phyloP scores from a whole-genome alignment of 2,797 vertebrate species.

The Prunella strophiata region DNA sequence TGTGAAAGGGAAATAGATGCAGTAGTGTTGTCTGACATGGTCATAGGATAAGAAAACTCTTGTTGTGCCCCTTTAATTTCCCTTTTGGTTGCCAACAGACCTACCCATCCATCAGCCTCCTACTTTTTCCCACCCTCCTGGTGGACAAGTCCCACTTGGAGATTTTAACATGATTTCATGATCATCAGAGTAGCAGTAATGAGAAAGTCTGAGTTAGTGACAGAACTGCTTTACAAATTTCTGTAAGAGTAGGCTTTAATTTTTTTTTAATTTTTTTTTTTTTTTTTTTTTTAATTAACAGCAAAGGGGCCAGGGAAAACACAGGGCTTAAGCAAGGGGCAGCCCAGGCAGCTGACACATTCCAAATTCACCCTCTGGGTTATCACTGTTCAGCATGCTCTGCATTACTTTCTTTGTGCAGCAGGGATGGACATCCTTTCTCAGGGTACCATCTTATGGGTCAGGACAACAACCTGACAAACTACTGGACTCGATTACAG shows the following conservation, averaged over 20 bases:
- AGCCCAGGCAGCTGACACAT: not conserved
- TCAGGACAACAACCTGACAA: not conserved
- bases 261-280: too few species aligned
- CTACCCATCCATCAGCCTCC: accelerated
- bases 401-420: not conserved
- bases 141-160: not conserved
- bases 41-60: not conserved
- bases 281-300: not conserved
- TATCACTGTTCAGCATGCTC: not conserved
- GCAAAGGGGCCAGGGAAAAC: not conserved
- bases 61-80: not conserved
- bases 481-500: not conserved
- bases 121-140: not conserved
- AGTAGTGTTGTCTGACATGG: not conserved
- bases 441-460: not conserved
- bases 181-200: not conserved
- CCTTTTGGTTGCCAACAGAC: not conserved
- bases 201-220: not conserved
- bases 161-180: not conserved
- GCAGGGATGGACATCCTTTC: not conserved
- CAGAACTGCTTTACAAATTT: not conserved
- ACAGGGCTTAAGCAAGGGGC: accelerated
- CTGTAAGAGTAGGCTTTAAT: not conserved
- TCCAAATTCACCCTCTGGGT: not conserved
- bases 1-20: not conserved